Evolutionary conservation across 64 coral and sea anemone species (phyloP), one percentile per base, ranked within the genome.

Genomic region (Stichodactyla helianthus): DNA sequence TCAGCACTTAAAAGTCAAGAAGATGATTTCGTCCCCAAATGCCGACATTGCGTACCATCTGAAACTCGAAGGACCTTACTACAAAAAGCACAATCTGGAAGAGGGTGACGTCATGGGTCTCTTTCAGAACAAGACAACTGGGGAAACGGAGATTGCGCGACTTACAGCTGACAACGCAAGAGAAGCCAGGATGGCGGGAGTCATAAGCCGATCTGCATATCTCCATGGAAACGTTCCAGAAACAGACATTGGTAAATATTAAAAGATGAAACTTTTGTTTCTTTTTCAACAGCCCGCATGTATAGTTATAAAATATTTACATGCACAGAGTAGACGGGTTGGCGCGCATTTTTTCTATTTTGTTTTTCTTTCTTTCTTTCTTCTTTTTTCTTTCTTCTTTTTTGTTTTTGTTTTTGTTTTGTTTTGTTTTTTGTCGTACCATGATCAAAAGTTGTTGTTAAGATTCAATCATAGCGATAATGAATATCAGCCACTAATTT

Each of bases 101-200:
- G 93, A 94, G 50, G 93, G 93, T 25, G 93, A 94, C 63, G 53
- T 94, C 19, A 64, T 94, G 82, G 93, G 88, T 7, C 90, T 94
- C 51, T 60, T 94, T 56, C 54, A 86, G 19, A 84, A 90, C 50
- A 27, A 59, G 19, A 87, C 80, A 7, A 86, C 84, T 35, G 93
- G 84, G 23, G 50, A 89, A 27, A 90, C 88, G 0, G 88, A 90
- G 52, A 94, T 94, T 54, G 79, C 82, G 28, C 86, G 52, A 16
- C 65, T 94, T 16, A 55, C 93, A 6, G 10, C 55, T 6, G 84
- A 90, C 14, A 94, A 94, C 71, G 60, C 90, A 5, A 53, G 19
- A 26, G 77, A 79, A 31, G 88, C 93, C 2, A 44, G 86, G 7
- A 82, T 94, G 84, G 93, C 93, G 6, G 93, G 93, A 6, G 93